A percentile compares a stretch with the other conserved stretches of the same genome.
phyloP scores from a whole-genome alignment of 1,140 invertebrate species.

The Apis dorsata region DNA sequence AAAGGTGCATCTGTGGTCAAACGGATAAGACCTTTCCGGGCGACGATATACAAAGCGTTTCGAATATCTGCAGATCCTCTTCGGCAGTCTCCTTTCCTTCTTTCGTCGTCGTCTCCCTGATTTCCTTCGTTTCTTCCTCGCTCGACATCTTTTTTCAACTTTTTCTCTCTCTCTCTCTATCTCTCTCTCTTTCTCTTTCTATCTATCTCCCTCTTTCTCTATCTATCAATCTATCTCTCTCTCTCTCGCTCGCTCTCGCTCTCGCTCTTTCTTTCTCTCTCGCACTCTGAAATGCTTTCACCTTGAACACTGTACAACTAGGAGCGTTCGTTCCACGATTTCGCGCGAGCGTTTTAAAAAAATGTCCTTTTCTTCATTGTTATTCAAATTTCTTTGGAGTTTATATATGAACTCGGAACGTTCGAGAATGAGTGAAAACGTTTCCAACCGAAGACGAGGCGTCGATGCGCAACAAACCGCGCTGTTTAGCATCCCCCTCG shows the following conservation, averaged over 20 bases:
- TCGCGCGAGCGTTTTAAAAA: not conserved
- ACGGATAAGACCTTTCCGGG: constrained; percentile 63
- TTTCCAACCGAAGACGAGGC: constrained; percentile 18
- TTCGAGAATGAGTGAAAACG: constrained; percentile 7
- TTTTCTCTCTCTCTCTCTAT: too few relatives aligned
- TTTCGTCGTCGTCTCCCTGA: not conserved
- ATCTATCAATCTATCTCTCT: too few relatives aligned
- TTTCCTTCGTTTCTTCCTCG: constrained; percentile 3
- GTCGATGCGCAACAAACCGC: constrained; percentile 27
- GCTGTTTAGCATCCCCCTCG: not conserved
- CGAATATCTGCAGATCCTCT: constrained; percentile 86
- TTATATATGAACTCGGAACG: not conserved
- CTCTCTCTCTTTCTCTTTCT: too few relatives aligned
- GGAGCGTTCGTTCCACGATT: not conserved
- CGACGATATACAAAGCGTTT: constrained; percentile 80
- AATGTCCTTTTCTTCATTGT: not conserved
- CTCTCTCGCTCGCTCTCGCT: too few relatives aligned
- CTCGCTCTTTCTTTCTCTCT: too few relatives aligned
- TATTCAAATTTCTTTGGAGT: not conserved
- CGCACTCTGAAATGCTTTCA: constrained; percentile 4
- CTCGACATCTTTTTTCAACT: constrained; percentile 12
- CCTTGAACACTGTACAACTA: not conserved
- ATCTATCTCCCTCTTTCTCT: too few relatives aligned
- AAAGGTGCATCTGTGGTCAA: too few relatives aligned
- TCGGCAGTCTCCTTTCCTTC: constrained; percentile 76